A percentile compares a stretch with the other conserved stretches of the same genome.
Conservation (phyloP, 2,797 vertebrate genomes). For the Meda fulgida region DNA sequence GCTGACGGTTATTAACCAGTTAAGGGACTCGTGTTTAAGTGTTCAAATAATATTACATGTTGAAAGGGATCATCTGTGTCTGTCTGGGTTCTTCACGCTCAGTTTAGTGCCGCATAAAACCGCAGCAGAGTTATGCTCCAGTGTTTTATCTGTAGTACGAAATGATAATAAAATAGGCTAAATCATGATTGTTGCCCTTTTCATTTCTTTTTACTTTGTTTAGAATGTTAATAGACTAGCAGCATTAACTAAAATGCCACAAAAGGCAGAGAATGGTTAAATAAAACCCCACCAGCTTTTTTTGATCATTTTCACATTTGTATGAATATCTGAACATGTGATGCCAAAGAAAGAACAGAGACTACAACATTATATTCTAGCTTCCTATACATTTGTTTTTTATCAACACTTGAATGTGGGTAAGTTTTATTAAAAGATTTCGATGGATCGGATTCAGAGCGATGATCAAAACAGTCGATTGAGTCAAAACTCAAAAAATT, state of each 20-base stretch:
- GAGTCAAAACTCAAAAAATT: no score
- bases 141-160: background rate
- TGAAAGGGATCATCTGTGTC: background rate
- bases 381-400: no score
- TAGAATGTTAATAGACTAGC: no score
- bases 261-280: no score
- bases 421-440: no score
- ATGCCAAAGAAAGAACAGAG: no score
- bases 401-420: no score
- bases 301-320: no score
- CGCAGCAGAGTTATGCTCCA: background rate
- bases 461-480: no score
- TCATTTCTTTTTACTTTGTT: background rate
- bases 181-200: background rate
- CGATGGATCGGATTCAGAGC: no score
- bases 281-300: no score
- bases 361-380: no score
- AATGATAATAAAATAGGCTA: background rate
- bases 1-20: background rate
- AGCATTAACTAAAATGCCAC: background rate
- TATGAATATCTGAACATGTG: background rate
- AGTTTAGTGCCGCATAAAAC: background rate
- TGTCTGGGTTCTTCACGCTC: background rate
- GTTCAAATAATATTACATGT: background rate
- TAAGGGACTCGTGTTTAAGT: slow-evolving; percentile 8